Conservation (phyloP, 2,113 vertebrate species). For the Hydropotes inermis region DNA sequence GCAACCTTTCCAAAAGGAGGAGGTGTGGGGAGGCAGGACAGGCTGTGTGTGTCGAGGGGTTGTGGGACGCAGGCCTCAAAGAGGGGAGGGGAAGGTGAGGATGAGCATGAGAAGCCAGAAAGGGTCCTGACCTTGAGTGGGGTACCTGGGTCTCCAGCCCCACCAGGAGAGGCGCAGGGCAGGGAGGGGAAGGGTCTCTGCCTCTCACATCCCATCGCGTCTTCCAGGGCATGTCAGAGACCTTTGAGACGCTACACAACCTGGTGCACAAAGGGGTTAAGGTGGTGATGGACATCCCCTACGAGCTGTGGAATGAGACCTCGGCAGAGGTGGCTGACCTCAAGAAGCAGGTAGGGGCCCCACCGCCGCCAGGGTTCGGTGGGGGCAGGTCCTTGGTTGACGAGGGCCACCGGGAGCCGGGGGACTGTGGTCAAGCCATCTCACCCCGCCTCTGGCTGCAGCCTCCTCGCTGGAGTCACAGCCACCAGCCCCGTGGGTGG, state of each 20-base stretch:
- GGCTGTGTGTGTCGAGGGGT: background rate
- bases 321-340: conserved; percentile 97
- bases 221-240: conserved; percentile 96
- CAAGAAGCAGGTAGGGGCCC: conserved; percentile 92
- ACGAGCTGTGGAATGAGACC: conserved; percentile 98
- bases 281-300: conserved; percentile 99
- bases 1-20: background rate
- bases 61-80: background rate
- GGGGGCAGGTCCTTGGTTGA: background rate
- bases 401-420: background rate
- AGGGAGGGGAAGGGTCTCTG: background rate
- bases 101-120: background rate
- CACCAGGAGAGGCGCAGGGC: background rate
- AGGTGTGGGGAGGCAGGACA: background rate
- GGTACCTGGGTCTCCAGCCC: background rate
- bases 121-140: background rate
- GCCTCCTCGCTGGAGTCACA: background rate
- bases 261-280: conserved; percentile 97
- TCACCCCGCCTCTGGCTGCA: background rate
- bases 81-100: background rate
- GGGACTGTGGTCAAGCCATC: background rate
- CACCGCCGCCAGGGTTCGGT: fast-evolving
- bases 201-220: background rate
- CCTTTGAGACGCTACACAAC: conserved; percentile 95
- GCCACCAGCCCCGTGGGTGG: background rate